Evolutionary conservation across 2,888 invertebrate species (phyloP).

Genomic region (Platerodrilus igneus): DNA sequence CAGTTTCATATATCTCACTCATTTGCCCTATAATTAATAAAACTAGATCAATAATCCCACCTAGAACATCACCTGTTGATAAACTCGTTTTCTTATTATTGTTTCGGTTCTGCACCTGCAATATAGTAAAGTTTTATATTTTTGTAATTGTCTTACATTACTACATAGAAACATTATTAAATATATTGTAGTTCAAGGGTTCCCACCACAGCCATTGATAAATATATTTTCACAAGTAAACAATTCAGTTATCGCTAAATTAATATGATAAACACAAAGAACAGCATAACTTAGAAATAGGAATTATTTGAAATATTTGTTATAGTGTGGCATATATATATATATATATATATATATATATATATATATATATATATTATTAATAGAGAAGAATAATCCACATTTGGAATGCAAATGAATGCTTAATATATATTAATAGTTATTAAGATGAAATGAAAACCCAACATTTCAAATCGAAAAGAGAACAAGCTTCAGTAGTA

Average conservation of each 20-base stretch:
- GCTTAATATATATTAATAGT: no score
- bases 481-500: no score
- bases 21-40: constrained; percentile 35
- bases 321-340: no score
- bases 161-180: neutral
- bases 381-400: no score
- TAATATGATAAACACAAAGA: no score
- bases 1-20: constrained; percentile 28
- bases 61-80: neutral
- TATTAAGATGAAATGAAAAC: no score
- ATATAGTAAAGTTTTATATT: neutral
- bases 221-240: neutral
- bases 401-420: no score
- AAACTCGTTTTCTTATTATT: neutral
- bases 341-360: no score
- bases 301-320: no score
- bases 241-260: neutral
- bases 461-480: no score
- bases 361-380: no score
- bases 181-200: neutral
- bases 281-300: no score
- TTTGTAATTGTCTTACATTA: neutral
- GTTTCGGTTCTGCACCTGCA: neutral
- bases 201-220: neutral
- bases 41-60: constrained; percentile 20